Evolutionary conservation across 2,888 invertebrate species (phyloP), one percentile per base, ranked within the genome.

Genomic region (Cheilosia vulpina): DNA sequence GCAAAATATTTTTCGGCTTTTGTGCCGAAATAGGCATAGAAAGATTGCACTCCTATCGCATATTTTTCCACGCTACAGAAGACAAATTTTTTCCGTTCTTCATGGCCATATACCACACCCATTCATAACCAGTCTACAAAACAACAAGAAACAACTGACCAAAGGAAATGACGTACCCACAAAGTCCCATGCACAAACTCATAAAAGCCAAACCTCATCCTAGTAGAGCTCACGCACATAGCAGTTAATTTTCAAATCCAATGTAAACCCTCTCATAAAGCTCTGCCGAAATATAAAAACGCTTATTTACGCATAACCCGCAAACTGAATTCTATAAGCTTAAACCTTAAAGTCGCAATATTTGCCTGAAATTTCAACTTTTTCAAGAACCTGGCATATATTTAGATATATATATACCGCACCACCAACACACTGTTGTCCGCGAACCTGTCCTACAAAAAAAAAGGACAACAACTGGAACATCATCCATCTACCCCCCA

Each of bases 321-420:
- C 60, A 52, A 76, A 45, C 27, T 53, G 31, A 62, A 55, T 66
- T 57, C 38, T 45, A 71, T 58, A 58, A 77, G 73, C 43, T 84
- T 75, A 60, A 79, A 50, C 71, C 43, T 84, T 75, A 60, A 79
- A 50, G 78, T 52, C 43, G 24, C 69, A 84, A 58, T 79, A 79
- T 79, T 83, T 79, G 58, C 79, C 65, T 83, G 38, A 60, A 38
- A 69, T 52, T 73, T 75, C 52, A 68, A 65, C 66, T 57, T 68
- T 38, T 21, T 68, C 43, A 52, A 83, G 52, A 62, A 45, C 66
- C 21, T 50, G 58, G 27, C 15, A 65, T 19, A 65, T 31, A 5
- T 43, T 5, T 43, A 13, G 0, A 15, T 4, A 1, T 15, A 4
- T 43, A 5, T 43, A 3, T 38, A 13, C 17, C 24, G 43, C 7